Conservation (phyloP, 1,140 invertebrate genomes). For the Tribolium madens region DNA sequence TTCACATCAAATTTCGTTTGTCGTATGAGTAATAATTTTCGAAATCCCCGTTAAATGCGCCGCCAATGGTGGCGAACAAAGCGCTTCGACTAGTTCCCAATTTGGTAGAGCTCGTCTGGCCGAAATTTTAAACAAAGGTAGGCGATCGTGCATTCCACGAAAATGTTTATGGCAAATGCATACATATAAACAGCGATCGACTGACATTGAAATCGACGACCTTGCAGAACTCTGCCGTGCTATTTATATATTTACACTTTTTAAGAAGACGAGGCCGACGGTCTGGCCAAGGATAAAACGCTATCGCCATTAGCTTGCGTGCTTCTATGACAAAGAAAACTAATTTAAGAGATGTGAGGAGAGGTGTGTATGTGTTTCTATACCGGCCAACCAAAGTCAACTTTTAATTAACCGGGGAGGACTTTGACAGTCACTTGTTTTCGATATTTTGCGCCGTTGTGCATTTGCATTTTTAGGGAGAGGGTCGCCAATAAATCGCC, state of each 20-base stretch:
- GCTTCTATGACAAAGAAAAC: conserved; percentile 43
- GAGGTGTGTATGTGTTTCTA: conserved; percentile 13
- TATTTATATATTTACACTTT: conserved; percentile 50
- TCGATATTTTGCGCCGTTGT: neutral
- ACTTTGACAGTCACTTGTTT: conserved; percentile 9
- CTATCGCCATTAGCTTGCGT: conserved; percentile 32
- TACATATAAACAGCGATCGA: conserved; percentile 43
- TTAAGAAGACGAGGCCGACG: conserved; percentile 48
- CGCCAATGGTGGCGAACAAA: conserved; percentile 13
- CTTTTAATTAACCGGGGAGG: conserved; percentile 22
- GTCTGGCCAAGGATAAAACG: conserved; percentile 46
- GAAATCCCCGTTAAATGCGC: neutral
- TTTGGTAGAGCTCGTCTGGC: conserved; percentile 23
- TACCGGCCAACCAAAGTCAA: conserved; percentile 16
- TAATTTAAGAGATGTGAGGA: conserved; percentile 36
- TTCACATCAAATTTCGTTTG: conserved; percentile 13
- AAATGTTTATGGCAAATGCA: conserved; percentile 45
- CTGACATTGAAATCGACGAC: conserved; percentile 47
- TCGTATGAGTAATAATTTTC: conserved; percentile 9
- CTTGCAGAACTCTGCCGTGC: conserved; percentile 47
- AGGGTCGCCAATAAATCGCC: conserved; percentile 5
- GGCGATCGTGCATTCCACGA: conserved; percentile 43
- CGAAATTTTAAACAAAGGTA: conserved; percentile 43
- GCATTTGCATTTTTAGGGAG: conserved; percentile 13
- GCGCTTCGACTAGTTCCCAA: conserved; percentile 1